Conservation (phyloP, 2,797 vertebrate genomes). For the Spheniscus humboldti region DNA sequence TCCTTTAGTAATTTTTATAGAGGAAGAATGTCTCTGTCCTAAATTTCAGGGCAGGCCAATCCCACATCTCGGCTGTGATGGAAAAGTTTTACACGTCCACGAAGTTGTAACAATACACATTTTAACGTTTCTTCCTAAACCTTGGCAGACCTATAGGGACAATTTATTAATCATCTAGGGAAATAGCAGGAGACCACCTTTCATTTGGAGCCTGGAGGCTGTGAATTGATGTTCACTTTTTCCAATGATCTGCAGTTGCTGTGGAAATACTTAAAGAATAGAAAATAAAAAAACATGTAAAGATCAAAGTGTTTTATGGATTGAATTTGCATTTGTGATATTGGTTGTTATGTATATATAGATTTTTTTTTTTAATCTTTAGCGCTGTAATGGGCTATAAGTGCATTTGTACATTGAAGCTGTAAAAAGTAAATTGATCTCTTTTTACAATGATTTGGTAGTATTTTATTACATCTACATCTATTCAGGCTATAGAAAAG, state of each 20-base stretch:
- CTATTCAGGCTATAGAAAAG: not conserved
- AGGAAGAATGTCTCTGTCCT: not conserved
- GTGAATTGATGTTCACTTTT: not conserved
- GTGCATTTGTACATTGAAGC: conserved; percentile 2
- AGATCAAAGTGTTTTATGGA: conserved; percentile 18
- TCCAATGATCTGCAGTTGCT: not conserved
- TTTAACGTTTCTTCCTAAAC: not conserved
- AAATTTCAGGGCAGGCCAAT: not conserved
- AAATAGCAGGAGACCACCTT: not conserved
- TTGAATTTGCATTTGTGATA: conserved; percentile 25
- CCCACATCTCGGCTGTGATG: not conserved
- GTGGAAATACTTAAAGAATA: conserved; percentile 13
- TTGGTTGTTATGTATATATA: not conserved
- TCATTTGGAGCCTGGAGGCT: not conserved
- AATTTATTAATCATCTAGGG: not conserved
- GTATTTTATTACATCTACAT: conserved; percentile 34
- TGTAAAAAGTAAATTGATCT: conserved; percentile 29
- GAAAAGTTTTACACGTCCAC: not conserved
- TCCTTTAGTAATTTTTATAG: not conserved
- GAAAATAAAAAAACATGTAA: not conserved
- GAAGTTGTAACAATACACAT: not conserved
- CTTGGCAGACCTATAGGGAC: not conserved
- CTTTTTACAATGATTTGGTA: not conserved
- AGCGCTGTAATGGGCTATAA: not conserved
- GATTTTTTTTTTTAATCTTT: not conserved